phyloP scores from a whole-genome alignment of 2,797 vertebrate species.

The Acanthornis magna region DNA sequence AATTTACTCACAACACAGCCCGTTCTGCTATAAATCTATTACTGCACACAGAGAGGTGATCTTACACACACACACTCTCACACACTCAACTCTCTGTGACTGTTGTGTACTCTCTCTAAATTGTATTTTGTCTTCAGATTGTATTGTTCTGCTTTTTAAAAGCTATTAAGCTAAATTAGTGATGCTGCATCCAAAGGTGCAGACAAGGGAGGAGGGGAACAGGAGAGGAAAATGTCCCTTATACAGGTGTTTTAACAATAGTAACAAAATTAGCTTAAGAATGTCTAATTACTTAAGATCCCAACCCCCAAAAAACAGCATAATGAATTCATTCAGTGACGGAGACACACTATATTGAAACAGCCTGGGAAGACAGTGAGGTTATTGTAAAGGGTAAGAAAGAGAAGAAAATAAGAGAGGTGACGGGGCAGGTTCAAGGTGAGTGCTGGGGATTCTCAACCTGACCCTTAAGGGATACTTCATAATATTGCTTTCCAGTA shows the following conservation, averaged over 20 bases:
- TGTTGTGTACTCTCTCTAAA: not conserved
- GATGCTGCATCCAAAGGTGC: not conserved
- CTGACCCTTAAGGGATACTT: not conserved
- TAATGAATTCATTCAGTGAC: not conserved
- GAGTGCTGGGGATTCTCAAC: not conserved
- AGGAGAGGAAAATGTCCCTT: not conserved
- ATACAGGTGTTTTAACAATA: not conserved
- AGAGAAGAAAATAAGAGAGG: not conserved
- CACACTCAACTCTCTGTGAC: not conserved
- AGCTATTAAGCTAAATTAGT: not conserved
- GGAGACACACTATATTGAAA: not conserved
- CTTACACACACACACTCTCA: not conserved
- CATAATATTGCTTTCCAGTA: not conserved
- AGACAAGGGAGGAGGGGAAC: fast-evolving
- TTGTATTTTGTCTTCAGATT: not conserved
- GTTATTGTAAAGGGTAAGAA: not conserved
- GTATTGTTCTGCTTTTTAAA: not conserved
- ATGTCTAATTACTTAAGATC: not conserved
- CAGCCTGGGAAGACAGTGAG: not conserved
- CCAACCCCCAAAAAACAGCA: not conserved
- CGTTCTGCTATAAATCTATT: not conserved
- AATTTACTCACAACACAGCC: not conserved
- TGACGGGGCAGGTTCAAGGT: not conserved
- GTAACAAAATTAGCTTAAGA: not conserved
- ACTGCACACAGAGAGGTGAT: not conserved